Evolutionary conservation across 2,113 vertebrate genomes (phyloP).

Genomic region (Neotoma lepida): DNA sequence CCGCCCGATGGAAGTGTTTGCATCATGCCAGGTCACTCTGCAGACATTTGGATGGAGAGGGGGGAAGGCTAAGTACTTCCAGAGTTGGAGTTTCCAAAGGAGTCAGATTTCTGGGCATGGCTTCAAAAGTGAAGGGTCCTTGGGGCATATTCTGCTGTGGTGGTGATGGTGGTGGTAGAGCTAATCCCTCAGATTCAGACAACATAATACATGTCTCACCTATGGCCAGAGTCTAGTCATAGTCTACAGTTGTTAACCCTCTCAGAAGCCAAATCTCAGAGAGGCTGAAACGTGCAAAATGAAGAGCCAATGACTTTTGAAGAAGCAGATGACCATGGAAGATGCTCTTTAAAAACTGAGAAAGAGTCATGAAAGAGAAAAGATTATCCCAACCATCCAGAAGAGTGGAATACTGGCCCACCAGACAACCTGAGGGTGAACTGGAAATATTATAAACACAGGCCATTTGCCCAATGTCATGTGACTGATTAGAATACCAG

Average conservation of each 20-base stretch:
- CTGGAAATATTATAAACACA: not conserved
- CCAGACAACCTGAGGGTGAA: not conserved
- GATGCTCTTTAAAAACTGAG: not conserved
- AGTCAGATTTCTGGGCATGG: conserved; percentile 1
- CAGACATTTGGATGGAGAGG: conserved; percentile 56
- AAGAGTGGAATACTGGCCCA: not conserved
- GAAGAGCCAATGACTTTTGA: not conserved
- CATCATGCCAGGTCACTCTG: conserved; percentile 55
- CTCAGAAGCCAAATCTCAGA: not conserved
- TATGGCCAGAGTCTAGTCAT: not conserved
- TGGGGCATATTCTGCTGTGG: not conserved
- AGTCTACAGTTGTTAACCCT: not conserved
- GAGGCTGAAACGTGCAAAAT: not conserved
- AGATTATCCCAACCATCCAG: not conserved
- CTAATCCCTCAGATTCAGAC: not conserved
- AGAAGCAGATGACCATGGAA: not conserved
- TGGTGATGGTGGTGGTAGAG: too few species aligned
- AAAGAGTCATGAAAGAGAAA: not conserved
- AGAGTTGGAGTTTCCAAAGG: conserved; percentile 56
- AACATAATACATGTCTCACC: not conserved
- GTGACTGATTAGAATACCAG: conserved; percentile 15
- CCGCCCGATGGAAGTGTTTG: conserved; percentile 51
- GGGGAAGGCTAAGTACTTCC: conserved; percentile 34
- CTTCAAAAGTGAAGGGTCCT: not conserved
- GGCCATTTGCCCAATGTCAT: conserved; percentile 2